Evolutionary conservation across 2,888 invertebrate species (phyloP), one percentile per base, ranked within the genome.

Genomic region (Parochlus steinenii): DNA sequence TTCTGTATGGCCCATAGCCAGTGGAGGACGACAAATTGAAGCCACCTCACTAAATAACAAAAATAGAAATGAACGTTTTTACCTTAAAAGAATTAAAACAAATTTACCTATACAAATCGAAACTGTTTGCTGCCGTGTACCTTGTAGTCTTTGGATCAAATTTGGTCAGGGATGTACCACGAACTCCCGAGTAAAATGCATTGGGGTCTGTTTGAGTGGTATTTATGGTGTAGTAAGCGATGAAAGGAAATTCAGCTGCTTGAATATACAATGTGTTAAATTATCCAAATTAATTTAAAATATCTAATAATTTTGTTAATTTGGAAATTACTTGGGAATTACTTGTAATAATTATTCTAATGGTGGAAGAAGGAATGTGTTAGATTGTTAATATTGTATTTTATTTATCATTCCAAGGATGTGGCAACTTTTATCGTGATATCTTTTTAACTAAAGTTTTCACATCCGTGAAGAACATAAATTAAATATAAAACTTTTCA

Each of bases 11-110:
- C 56, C 51, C 45, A 59, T 38, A 22, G 52, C 51, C 45, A 87
- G 67, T 0, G 89, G 89, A 27, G 87, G 89, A 44, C 87, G 62
- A 45, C 86, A 86, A 45, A 89, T 87, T 54, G 86, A 80, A 5
- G 89, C 89, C 39, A 89, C 89, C 60, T 87, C 87, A 49, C 81
- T 80, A 53, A n/a, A n/a, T n/a, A n/a, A n/a, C n/a, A n/a, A n/a
- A n/a, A n/a, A n/a, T n/a, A n/a, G n/a, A n/a, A n/a, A n/a, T n/a
- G n/a, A n/a, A n/a, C n/a, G n/a, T n/a, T n/a, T n/a, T n/a, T n/a
- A n/a, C n/a, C n/a, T n/a, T 86, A 87, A 46, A 86, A 60, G 53
- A 87, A 87, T 51, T 87, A 58, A 25, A 12, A 12, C 25, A 12
- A 25, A 25, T 7, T 3, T 25, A 12, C 7, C 25, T 12, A 12